Evolutionary conservation across 2,113 vertebrate species (phyloP).

Genomic region (Oryzias javanicus): DNA sequence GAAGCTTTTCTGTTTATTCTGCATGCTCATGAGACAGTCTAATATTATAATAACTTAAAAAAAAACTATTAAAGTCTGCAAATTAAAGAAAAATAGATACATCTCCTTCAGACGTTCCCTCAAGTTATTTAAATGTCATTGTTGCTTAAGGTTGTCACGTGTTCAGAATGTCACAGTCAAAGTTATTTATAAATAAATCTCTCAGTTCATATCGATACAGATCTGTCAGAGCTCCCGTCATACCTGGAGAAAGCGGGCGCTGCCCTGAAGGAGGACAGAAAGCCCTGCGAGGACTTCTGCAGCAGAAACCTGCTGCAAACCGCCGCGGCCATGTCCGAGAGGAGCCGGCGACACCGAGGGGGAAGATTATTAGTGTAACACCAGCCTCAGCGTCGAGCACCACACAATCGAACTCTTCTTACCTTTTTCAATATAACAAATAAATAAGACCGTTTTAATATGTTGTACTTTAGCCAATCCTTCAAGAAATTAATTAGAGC

Average conservation of each 20-base stretch:
- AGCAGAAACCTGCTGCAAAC: conserved; percentile 49
- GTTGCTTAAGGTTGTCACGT: too few species aligned
- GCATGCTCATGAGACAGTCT: too few species aligned
- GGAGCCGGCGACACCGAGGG: background rate
- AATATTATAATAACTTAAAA: too few species aligned
- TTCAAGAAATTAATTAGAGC: too few species aligned
- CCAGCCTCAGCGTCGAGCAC: conserved; percentile 35
- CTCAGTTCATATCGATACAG: background rate
- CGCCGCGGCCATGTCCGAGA: conserved; percentile 52
- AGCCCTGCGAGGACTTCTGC: conserved; percentile 38
- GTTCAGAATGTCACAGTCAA: too few species aligned
- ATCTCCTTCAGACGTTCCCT: too few species aligned
- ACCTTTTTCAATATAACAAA: background rate
- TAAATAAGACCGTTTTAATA: background rate
- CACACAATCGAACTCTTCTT: conserved; percentile 15
- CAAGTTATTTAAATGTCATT: too few species aligned
- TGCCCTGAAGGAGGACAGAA: conserved; percentile 33
- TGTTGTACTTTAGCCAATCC: too few species aligned
- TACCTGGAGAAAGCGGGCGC: conserved; percentile 54
- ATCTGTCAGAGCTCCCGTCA: background rate
- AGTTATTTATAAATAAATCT: too few species aligned
- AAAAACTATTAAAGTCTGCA: too few species aligned
- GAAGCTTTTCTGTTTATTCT: too few species aligned
- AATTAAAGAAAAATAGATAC: too few species aligned
- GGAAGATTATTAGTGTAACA: conserved; percentile 47